These are phyloP conservation scores for Apeira syringaria DNA, from an alignment of 2,888 invertebrate species.

Conservation along the genomic window DNA sequence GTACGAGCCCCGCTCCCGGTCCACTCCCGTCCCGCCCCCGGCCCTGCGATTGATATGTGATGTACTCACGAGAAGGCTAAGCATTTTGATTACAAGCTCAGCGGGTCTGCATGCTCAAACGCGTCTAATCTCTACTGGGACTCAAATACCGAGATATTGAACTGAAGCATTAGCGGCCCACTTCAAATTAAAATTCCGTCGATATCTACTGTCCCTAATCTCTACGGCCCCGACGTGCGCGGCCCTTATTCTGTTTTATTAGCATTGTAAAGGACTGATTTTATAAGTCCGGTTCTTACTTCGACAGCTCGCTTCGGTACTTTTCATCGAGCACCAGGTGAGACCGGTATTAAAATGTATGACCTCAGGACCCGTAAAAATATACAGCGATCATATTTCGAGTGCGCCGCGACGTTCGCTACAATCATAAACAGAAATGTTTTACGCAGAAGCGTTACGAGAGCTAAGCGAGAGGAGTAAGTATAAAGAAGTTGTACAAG, in stretches of 20 bases:
- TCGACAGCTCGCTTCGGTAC: conserved; percentile 1
- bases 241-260: background rate
- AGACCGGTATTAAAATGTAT: conserved; percentile 10
- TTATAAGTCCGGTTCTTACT: conserved; percentile 4
- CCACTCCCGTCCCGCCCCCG: conserved; percentile 3
- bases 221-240: too few species aligned
- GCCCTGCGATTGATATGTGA: conserved; percentile 24
- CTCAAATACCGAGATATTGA: background rate
- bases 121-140: conserved; percentile 5
- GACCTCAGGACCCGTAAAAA: conserved; percentile 14
- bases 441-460: conserved; percentile 4
- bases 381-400: conserved; percentile 21
- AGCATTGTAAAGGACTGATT: background rate
- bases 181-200: conserved; percentile 2
- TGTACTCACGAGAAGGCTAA: conserved; percentile 19
- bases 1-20: conserved; percentile 3
- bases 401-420: conserved; percentile 10
- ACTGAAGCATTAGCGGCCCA: background rate
- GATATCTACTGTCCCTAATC: too few species aligned
- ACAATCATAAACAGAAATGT: conserved; percentile 22
- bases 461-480: conserved; percentile 2
- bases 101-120: conserved; percentile 10
- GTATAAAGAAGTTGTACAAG: conserved; percentile 15
- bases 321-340: conserved; percentile 13
- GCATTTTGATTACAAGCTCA: conserved; percentile 20